These are phyloP conservation scores for Solea solea DNA, from an alignment of 2,113 vertebrate genomes.

Conservation along the genomic window DNA sequence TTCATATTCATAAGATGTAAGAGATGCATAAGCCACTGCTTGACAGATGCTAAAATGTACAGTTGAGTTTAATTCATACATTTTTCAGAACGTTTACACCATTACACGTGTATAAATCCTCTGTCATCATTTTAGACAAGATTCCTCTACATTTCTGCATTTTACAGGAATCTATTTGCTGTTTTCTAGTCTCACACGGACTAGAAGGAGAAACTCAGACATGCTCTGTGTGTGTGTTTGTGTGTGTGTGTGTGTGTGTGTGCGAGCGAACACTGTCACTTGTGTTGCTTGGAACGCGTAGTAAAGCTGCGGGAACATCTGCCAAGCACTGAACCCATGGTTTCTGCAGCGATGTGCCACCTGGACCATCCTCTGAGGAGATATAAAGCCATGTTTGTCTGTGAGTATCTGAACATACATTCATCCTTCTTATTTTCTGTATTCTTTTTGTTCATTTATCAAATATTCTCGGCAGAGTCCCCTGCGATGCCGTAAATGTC, in stretches of 20 bases:
- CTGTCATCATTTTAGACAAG: too few relatives aligned
- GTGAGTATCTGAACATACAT: not conserved
- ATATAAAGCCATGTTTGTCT: not conserved
- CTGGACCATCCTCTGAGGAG: not conserved
- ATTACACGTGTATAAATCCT: too few relatives aligned
- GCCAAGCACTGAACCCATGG: slow-evolving; percentile 5
- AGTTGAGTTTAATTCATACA: too few relatives aligned
- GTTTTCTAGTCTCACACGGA: not conserved
- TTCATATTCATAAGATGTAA: not conserved
- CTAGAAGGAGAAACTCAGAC: not conserved
- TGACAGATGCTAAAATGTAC: not conserved
- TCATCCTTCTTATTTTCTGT: not conserved
- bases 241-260: too few relatives aligned
- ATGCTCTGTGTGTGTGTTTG: not conserved
- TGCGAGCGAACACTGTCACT: not conserved
- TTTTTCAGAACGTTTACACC: too few relatives aligned
- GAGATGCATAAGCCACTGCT: not conserved
- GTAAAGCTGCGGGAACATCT: slow-evolving; percentile 11
- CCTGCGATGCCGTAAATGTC: not conserved
- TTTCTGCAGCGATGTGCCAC: slow-evolving; percentile 17
- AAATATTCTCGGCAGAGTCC: not conserved
- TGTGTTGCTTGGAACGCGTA: slow-evolving; percentile 4
- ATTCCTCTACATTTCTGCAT: not conserved
- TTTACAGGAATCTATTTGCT: not conserved
- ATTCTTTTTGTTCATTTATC: not conserved